Percentiles rank a stretch among this genome's conserved stretches.
These are phyloP conservation scores for Micrastur ruficollis DNA, from an alignment of 2,797 vertebrate genomes.

Conservation along the genomic window DNA sequence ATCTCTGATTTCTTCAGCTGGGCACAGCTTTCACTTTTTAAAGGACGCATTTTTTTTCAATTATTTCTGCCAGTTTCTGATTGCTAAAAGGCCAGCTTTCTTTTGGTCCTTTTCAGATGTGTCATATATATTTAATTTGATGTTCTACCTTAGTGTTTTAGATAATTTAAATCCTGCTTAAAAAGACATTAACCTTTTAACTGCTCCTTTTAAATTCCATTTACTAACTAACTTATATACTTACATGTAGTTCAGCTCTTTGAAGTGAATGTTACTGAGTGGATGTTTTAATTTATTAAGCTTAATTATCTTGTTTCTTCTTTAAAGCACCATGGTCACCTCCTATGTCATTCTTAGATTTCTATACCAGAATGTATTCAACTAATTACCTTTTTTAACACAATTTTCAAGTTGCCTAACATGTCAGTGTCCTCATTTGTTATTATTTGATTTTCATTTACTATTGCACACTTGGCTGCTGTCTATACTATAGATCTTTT, in stretches of 20 bases:
- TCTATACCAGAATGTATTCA: neutral
- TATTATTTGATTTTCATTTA: neutral
- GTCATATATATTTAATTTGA: neutral
- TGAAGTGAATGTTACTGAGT: neutral
- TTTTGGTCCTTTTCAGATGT: neutral
- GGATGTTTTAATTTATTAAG: neutral
- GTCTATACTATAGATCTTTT: neutral
- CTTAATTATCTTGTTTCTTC: neutral
- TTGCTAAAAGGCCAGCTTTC: neutral
- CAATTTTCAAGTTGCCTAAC: neutral
- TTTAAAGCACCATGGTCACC: neutral
- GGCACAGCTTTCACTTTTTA: neutral
- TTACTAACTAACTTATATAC: neutral
- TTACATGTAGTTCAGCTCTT: neutral
- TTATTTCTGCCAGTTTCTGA: neutral
- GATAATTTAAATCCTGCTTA: neutral
- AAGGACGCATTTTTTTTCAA: neutral
- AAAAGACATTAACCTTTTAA: neutral
- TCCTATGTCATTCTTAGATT: neutral
- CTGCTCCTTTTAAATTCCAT: neutral
- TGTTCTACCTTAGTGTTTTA: neutral
- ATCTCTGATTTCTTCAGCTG: neutral
- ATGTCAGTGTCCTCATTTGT: neutral
- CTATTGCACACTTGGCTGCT: neutral
- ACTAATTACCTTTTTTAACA: neutral